Base-by-base conservation (phyloP, 2,888 invertebrate genomes). In the Eumerus sabulonum region DNA sequence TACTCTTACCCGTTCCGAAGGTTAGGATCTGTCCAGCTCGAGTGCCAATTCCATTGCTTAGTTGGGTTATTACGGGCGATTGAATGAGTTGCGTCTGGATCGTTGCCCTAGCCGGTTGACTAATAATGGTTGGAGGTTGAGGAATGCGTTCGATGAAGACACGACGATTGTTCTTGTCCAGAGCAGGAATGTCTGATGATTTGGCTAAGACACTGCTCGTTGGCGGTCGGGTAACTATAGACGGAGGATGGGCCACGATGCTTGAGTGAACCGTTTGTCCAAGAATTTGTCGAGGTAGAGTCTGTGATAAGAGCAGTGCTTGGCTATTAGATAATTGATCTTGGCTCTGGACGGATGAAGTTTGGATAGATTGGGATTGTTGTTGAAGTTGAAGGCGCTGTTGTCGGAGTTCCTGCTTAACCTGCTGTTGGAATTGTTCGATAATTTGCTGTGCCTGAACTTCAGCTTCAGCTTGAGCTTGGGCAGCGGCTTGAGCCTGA, bases 401-500 rank as follows among this genome's bases (percentile, higher is more conserved):
- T 18, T 84, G 84, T 45, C 85, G 84, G 0, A 85, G 79, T 5
- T 85, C 84, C 54, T 86, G 86, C 47, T 87, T 86, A 56, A 86
- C 85, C 76, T 87, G 87, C 47, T 87, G 86, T 74, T 87, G 87
- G 67, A 87, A 87, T 38, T 88, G 87, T 18, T 87, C 86, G 85
- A 87, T 87, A 48, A 87, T 77, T 40, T 87, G 87, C 59, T 87
- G 86, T 1, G 86, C 86, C 62, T 86, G 87, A 3, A 82, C 84
- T 1, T 86, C 85, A 1, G 87, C 91, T 87, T 90, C 90, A 87
- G 90, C 90, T 83, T 89, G 90, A 87, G 91, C 91, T 87, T 91
- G 91, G 86, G 90, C 90, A 86, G 90, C 91, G 87, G 91, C 90
- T 89, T 89, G 91, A 86, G 90, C 87, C 84, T 90, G 90, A 73